These are phyloP conservation scores for Cryptotermes secundus DNA, from an alignment of 1,140 invertebrate species.

Conservation along the genomic window DNA sequence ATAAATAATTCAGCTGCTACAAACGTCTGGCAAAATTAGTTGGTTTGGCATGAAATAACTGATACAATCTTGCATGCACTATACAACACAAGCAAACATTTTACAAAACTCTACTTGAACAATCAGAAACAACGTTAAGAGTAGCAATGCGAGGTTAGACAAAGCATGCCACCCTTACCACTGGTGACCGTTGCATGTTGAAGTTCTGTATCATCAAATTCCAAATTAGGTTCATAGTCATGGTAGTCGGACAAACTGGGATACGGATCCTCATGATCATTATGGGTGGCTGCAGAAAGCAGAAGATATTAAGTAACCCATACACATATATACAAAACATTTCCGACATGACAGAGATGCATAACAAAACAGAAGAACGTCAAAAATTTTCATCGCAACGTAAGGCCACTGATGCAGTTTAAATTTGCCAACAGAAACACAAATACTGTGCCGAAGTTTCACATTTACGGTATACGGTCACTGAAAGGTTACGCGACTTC, in stretches of 20 bases:
- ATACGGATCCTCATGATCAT: slow-evolving; percentile 76
- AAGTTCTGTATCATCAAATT: slow-evolving; percentile 93
- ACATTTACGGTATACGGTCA: not conserved
- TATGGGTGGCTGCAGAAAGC: slow-evolving; percentile 38
- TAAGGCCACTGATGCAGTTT: too few relatives aligned
- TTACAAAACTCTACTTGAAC: not conserved
- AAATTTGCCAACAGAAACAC: not conserved
- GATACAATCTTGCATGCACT: not conserved
- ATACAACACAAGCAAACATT: not conserved
- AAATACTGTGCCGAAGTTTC: not conserved
- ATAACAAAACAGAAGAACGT: not conserved
- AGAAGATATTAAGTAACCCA: slow-evolving; percentile 30
- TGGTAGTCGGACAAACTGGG: slow-evolving; percentile 88
- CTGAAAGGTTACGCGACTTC: not conserved
- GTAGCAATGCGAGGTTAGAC: slow-evolving; percentile 30
- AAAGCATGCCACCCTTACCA: slow-evolving; percentile 44
- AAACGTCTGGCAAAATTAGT: too few relatives aligned
- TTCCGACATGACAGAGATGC: not conserved
- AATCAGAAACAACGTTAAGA: not conserved
- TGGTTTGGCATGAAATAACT: too few relatives aligned
- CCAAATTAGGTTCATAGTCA: slow-evolving; percentile 91
- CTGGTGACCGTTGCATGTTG: slow-evolving; percentile 57
- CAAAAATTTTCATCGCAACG: not conserved
- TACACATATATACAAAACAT: not conserved
- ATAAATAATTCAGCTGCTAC: too few relatives aligned